These are phyloP conservation scores for Melanotaenia pygmaea DNA, from an alignment of 2,797 vertebrate genomes.

Conservation along the genomic window DNA sequence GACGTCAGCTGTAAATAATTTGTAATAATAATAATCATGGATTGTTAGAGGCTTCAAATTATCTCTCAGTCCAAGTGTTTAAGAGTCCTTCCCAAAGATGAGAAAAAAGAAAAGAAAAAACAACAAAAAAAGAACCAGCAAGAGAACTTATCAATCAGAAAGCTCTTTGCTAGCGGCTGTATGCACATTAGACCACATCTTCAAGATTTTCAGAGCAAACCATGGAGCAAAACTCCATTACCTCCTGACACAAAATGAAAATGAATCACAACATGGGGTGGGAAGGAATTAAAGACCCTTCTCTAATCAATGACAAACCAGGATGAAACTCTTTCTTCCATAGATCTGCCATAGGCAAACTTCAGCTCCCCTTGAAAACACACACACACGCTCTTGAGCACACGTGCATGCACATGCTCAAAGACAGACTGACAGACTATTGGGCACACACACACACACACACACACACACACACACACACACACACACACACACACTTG, in stretches of 20 bases:
- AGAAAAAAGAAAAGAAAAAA: constrained; percentile 42
- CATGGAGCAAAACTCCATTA: constrained; percentile 98
- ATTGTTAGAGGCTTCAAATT: constrained; percentile 30
- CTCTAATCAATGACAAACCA: constrained; percentile 99
- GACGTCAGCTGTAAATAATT: constrained; percentile 26
- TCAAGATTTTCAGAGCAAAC: constrained; percentile 97
- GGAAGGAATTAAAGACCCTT: constrained; percentile 99
- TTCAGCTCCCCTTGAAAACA: constrained; percentile 51
- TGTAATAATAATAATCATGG: constrained; percentile 58
- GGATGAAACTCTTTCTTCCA: constrained; percentile 87
- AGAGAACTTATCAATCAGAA: constrained; percentile 91
- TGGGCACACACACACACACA: not conserved
- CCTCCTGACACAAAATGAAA: constrained; percentile 99
- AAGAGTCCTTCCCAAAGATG: constrained; percentile 54
- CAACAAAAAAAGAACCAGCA: constrained; percentile 58
- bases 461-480: not conserved
- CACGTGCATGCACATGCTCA: constrained; percentile 18
- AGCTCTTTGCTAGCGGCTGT: constrained; percentile 98
- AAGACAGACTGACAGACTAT: constrained; percentile 46
- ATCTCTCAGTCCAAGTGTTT: constrained; percentile 31
- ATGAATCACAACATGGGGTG: constrained; percentile 99
- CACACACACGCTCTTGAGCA: constrained; percentile 25
- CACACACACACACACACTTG: constrained; percentile 22
- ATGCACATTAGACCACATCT: constrained; percentile 99
- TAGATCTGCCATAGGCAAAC: constrained; percentile 81